phyloP scores from a whole-genome alignment of 2,113 vertebrate species.

The Equus przewalskii region DNA sequence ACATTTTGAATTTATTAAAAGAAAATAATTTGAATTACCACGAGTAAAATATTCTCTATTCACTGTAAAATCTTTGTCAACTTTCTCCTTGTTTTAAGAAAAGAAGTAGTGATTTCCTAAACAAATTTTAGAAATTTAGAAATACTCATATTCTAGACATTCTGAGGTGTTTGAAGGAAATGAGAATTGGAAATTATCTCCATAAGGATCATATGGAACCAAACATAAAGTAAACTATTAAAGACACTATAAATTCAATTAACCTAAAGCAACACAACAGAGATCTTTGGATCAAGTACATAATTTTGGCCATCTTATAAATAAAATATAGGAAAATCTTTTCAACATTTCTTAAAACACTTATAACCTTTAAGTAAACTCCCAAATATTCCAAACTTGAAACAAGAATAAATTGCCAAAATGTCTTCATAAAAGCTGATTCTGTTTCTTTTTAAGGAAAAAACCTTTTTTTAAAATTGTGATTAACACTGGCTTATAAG shows the following conservation, averaged over 20 bases:
- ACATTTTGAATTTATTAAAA: slow-evolving; percentile 10
- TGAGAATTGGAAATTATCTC: not conserved
- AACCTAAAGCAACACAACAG: slow-evolving; percentile 42
- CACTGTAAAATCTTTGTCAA: slow-evolving; percentile 45
- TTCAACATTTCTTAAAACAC: slow-evolving; percentile 52
- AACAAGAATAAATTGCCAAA: slow-evolving; percentile 42
- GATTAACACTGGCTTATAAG: too few relatives aligned
- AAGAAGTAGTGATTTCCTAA: not conserved
- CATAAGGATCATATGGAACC: slow-evolving; percentile 7
- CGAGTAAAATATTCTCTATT: slow-evolving; percentile 39
- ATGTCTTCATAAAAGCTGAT: not conserved
- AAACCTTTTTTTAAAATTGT: too few relatives aligned
- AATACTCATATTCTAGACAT: slow-evolving; percentile 48
- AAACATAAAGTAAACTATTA: slow-evolving; percentile 47
- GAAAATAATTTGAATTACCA: slow-evolving; percentile 25
- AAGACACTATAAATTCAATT: slow-evolving; percentile 21
- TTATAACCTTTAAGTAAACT: slow-evolving; percentile 47
- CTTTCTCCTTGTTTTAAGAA: slow-evolving; percentile 41
- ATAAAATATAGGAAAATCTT: slow-evolving; percentile 17
- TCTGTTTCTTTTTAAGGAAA: not conserved
- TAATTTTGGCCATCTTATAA: slow-evolving; percentile 11
- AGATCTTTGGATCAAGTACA: slow-evolving; percentile 45
- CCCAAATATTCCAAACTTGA: slow-evolving; percentile 3
- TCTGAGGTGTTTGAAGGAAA: slow-evolving; percentile 17
- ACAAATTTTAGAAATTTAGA: slow-evolving; percentile 45